Percentiles rank a stretch among this genome's conserved stretches.
These are phyloP conservation scores for Neotoma lepida DNA, from an alignment of 2,113 vertebrate species.

Conservation along the genomic window DNA sequence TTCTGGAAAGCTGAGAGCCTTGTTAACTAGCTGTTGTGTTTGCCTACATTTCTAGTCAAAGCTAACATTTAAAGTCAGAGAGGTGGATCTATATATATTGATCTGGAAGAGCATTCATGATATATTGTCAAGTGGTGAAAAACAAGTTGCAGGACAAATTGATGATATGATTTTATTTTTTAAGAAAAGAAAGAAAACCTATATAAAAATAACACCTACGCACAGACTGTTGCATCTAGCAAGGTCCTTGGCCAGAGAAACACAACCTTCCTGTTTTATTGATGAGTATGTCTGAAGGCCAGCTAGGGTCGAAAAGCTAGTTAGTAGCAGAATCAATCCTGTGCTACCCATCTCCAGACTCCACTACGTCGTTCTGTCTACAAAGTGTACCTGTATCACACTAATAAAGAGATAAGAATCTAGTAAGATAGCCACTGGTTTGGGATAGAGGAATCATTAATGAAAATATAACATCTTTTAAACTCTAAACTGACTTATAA, in stretches of 20 bases:
- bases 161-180: slow-evolving; percentile 58
- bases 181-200: slow-evolving; percentile 43
- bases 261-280: slow-evolving; percentile 42
- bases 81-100: slow-evolving; percentile 61
- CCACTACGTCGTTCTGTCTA: background rate
- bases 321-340: slow-evolving; percentile 60
- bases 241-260: slow-evolving; percentile 47
- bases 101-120: slow-evolving; percentile 51
- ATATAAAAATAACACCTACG: slow-evolving; percentile 57
- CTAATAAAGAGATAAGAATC: slow-evolving; percentile 33
- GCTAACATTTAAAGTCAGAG: slow-evolving; percentile 60
- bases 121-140: slow-evolving; percentile 59
- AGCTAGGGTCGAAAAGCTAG: slow-evolving; percentile 19
- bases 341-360: background rate
- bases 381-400: background rate
- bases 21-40: slow-evolving; percentile 47
- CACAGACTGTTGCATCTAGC: slow-evolving; percentile 13
- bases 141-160: slow-evolving; percentile 60
- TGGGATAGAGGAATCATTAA: background rate
- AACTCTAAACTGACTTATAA: slow-evolving; percentile 25
- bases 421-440: background rate
- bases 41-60: slow-evolving; percentile 51
- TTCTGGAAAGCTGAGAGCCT: background rate
- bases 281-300: slow-evolving; percentile 42
- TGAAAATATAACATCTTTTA: slow-evolving; percentile 22